Base-by-base conservation (phyloP, 2,888 invertebrate species). In the Erynnis tages region DNA sequence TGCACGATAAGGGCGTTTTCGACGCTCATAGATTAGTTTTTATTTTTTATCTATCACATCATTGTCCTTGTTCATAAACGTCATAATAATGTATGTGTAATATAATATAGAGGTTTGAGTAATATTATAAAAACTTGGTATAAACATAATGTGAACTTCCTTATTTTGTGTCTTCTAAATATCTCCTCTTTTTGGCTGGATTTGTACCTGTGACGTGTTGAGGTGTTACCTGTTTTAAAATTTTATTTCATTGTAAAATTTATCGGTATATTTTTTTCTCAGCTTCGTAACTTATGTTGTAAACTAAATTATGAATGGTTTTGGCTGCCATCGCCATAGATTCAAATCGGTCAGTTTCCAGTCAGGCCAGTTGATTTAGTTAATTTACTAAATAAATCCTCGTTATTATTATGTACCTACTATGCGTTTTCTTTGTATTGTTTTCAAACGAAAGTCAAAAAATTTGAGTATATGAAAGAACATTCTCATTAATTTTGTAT, bases 61-160 rank as follows among this genome's bases (percentile, higher is more conserved):
- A 77, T 80, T 75, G 76, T 77, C 79, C 79, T 60, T 59, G 76
- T 79, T 80, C 68, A 76, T 80, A 76, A 75, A 78, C 81, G 82
- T 83, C 82, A 82, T 82, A 80, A 82, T 82, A 81, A 75, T 82
- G 81, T 76, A 76, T 82, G 75, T 84, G 79, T 84, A 80, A 76
- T 84, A 78, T 84, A 80, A 76, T 78, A 84, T 82, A 84, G 79
- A 73, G 70, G 76, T 79, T 82, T 70, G 71, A 79, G 72, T 77
- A 72, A 77, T 68, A 21, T 37, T 29, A 37, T 44, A 27, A 32
- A 54, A 52, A 35, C 54, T 44, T 48, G 46, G 38, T 53, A 27
- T 57, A 56, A 54, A 54, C 52, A 52, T 54, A 60, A 60, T 60
- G 63, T 60, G 61, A 59, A 65, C 59, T 55, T 66, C 53, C 64